Evolutionary conservation across 2,113 vertebrate genomes (phyloP).

Genomic region (Muscicapa adusta): DNA sequence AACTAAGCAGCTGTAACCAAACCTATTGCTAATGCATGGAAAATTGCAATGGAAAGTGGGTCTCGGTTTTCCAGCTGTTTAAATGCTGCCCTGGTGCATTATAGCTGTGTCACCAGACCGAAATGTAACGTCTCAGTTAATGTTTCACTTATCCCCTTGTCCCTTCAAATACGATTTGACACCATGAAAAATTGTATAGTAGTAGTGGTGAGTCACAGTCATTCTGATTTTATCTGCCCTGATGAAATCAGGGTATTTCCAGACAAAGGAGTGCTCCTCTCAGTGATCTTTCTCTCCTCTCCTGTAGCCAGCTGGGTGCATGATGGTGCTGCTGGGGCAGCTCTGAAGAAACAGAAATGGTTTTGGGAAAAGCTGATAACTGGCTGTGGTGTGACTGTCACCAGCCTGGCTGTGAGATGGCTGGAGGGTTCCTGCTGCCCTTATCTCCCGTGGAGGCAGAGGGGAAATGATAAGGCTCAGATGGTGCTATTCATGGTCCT

Average conservation of each 20-base stretch:
- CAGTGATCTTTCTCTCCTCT: not conserved
- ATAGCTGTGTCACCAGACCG: not conserved
- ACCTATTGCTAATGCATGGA: not conserved
- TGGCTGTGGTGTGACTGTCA: not conserved
- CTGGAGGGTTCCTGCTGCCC: not conserved
- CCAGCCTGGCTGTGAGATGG: not conserved
- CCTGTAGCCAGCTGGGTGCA: accelerated
- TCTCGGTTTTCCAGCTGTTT: not conserved
- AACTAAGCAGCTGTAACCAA: not conserved
- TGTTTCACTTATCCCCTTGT: not conserved
- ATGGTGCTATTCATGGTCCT: not conserved
- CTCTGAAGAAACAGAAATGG: not conserved
- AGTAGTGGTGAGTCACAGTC: not conserved
- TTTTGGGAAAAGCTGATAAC: not conserved
- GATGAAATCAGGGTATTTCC: not conserved
- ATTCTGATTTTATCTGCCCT: not conserved
- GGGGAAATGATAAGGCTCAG: not conserved
- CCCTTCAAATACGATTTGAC: not conserved
- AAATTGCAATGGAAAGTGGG: not conserved
- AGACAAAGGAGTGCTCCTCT: not conserved
- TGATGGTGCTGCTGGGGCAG: not conserved
- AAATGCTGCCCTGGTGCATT: not conserved
- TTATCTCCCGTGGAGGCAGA: not conserved
- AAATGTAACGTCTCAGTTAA: not conserved
- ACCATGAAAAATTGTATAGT: not conserved